Evolutionary conservation across 2,888 invertebrate species (phyloP).

Genomic region (Caenorhabditis wallacei): DNA sequence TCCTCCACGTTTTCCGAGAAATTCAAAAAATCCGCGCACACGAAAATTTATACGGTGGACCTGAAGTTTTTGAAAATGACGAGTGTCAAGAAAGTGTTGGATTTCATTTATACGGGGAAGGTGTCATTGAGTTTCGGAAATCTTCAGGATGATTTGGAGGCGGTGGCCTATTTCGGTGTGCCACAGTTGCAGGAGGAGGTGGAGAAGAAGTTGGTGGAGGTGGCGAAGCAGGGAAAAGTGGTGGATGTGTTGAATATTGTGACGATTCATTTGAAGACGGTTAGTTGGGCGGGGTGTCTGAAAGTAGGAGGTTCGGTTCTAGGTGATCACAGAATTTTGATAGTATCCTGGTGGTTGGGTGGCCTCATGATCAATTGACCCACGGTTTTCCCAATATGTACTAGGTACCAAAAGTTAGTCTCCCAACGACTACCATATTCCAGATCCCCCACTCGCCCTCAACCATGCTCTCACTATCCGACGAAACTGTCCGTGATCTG

Average conservation of each 20-base stretch:
- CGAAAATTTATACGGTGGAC: conserved; percentile 19
- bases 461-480: conserved; percentile 32
- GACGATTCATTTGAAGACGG: conserved; percentile 40
- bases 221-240: conserved; percentile 18
- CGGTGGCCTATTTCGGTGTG: conserved; percentile 39
- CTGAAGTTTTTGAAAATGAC: conserved; percentile 36
- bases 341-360: too few species aligned
- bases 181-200: conserved; percentile 34
- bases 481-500: conserved; percentile 25
- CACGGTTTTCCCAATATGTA: too few species aligned
- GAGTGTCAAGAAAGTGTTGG: conserved; percentile 19
- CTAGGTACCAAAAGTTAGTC: too few species aligned
- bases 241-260: conserved; percentile 49
- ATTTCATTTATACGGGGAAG: conserved; percentile 33
- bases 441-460: conserved; percentile 54
- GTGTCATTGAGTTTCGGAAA: neutral
- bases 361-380: too few species aligned
- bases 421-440: neutral
- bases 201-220: conserved; percentile 43
- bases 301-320: too few species aligned
- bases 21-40: neutral
- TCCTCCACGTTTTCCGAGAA: conserved; percentile 25
- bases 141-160: conserved; percentile 41
- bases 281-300: conserved; percentile 10
- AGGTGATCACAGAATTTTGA: too few species aligned